Evolutionary conservation across 92 coral and sea anemone genomes (phyloP).

Genomic region (Palythoa grandiflora): DNA sequence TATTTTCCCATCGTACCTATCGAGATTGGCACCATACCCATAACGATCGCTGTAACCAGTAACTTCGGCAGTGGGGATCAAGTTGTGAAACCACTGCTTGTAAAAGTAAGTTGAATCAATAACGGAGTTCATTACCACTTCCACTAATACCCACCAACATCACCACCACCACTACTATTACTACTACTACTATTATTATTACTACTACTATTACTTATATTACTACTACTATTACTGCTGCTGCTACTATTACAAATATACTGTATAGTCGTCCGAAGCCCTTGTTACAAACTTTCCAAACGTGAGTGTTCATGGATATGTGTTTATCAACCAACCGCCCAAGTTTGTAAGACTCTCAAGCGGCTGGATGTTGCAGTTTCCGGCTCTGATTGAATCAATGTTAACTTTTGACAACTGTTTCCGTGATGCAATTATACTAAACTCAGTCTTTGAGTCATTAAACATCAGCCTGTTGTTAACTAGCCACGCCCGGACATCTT

Average conservation of each 20-base stretch:
- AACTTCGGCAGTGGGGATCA: no score
- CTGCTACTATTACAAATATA: background rate
- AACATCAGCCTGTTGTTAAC: background rate
- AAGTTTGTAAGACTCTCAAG: background rate
- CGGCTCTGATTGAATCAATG: constrained; percentile 33
- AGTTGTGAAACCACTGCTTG: no score
- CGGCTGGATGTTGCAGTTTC: constrained; percentile 35
- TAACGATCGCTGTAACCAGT: no score
- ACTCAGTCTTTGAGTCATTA: constrained; percentile 49
- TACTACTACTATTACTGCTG: no score
- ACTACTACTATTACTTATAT: no score
- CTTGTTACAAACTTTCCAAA: constrained; percentile 15
- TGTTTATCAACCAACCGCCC: background rate
- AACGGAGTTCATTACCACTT: no score
- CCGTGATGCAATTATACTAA: constrained; percentile 40
- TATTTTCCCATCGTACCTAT: no score
- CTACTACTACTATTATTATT: no score
- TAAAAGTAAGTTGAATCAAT: no score
- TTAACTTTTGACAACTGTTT: constrained; percentile 44
- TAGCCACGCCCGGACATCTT: constrained; percentile 31
- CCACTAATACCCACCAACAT: no score
- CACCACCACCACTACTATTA: no score
- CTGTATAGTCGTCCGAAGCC: background rate
- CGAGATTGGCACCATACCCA: no score
- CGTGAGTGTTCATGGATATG: constrained; percentile 33